These are phyloP conservation scores for Mus musculus DNA, from an alignment of 2,113 vertebrate species.

Conservation along the genomic window DNA sequence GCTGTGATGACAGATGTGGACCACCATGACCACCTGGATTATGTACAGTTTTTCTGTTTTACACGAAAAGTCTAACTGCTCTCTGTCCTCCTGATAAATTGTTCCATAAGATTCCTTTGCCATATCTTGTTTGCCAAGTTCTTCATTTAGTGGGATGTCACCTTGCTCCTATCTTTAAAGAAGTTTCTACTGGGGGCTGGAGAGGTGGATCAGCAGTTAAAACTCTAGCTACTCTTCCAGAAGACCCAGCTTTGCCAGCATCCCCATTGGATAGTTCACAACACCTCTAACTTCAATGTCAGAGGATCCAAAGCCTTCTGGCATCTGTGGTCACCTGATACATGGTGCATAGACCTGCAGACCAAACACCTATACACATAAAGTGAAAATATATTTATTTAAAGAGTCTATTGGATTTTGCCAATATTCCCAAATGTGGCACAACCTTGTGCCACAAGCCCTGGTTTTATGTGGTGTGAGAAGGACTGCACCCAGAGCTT, in stretches of 20 bases:
- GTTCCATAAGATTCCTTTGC: not conserved
- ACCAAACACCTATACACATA: not conserved
- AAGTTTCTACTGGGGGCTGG: not conserved
- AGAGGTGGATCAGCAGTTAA: not conserved
- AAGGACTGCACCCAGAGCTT: not conserved
- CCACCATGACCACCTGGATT: not conserved
- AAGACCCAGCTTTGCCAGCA: not conserved
- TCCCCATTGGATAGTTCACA: not conserved
- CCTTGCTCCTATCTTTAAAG: not conserved
- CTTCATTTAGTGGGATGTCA: not conserved
- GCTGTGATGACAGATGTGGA: not conserved
- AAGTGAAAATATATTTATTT: not conserved
- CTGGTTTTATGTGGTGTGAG: not conserved
- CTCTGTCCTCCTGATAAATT: not conserved
- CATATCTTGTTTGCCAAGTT: not conserved
- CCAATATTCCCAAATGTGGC: not conserved
- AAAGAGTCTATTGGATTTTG: not conserved
- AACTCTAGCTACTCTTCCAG: not conserved
- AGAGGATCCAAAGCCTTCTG: not conserved
- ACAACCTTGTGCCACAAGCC: not conserved
- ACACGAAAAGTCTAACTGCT: not conserved
- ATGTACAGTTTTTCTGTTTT: not conserved
- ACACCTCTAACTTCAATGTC: not conserved
- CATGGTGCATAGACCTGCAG: not conserved
- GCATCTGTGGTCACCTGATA: not conserved